phyloP scores from a whole-genome alignment of 2,113 vertebrate species.

The Cynopterus brachyotis region DNA sequence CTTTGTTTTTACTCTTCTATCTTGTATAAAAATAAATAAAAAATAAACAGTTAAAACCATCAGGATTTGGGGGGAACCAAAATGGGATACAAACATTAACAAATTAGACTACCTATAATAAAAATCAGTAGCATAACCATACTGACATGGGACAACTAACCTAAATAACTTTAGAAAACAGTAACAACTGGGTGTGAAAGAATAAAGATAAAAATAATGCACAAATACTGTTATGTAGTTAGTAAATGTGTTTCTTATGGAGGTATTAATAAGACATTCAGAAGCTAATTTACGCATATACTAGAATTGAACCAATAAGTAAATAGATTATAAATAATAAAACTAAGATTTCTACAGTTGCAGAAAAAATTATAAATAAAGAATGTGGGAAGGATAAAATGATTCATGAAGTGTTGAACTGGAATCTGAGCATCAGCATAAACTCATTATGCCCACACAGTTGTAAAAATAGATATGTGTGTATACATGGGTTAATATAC shows the following conservation, averaged over 20 bases:
- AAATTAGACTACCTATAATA: neutral
- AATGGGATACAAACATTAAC: neutral
- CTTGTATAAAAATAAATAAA: neutral
- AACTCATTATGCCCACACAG: neutral
- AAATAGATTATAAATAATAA: neutral
- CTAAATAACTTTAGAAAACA: conserved; percentile 28
- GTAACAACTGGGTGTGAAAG: neutral
- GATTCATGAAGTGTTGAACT: neutral
- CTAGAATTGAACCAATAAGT: conserved; percentile 9
- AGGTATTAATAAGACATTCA: neutral
- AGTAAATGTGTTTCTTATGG: conserved; percentile 29
- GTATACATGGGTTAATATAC: neutral
- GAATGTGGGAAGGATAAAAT: neutral
- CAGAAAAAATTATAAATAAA: conserved; percentile 19
- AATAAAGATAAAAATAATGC: conserved; percentile 7
- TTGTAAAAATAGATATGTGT: conserved; percentile 10
- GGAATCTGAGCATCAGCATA: conserved; percentile 15
- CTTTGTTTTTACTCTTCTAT: neutral
- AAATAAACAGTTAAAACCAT: neutral
- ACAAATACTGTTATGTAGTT: neutral
- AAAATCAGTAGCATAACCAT: neutral
- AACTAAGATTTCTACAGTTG: neutral
- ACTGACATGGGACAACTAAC: neutral
- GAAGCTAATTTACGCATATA: neutral
- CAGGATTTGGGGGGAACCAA: neutral